phyloP scores from a whole-genome alignment of 2,888 invertebrate genomes.

The Dryococelus australis region DNA sequence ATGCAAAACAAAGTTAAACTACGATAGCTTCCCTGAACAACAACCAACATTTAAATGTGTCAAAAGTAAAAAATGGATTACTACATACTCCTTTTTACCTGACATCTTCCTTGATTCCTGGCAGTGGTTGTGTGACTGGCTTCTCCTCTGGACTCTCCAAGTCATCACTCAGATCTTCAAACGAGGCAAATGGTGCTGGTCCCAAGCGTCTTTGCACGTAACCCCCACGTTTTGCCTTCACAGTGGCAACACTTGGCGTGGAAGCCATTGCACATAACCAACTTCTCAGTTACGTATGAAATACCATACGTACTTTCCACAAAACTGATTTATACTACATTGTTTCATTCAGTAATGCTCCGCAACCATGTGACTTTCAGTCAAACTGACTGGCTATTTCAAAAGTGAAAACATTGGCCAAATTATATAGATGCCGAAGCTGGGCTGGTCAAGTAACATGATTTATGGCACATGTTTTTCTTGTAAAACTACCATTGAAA shows the following conservation, averaged over 20 bases:
- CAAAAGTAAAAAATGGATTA: not conserved
- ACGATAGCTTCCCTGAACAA: too few relatives aligned
- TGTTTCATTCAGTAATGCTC: not conserved
- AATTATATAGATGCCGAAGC: not conserved
- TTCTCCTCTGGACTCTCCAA: conserved; percentile 63
- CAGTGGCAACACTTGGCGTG: conserved; percentile 28
- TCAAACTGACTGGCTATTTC: not conserved
- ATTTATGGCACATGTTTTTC: not conserved
- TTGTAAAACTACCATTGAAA: not conserved
- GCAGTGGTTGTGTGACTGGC: conserved; percentile 54
- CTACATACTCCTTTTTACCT: conserved; percentile 32
- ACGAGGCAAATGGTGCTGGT: conserved; percentile 93
- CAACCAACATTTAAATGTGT: not conserved
- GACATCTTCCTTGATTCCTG: conserved; percentile 60
- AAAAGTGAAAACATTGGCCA: not conserved
- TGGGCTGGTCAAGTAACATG: not conserved
- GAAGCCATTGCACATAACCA: conserved; percentile 13
- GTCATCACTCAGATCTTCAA: conserved; percentile 89
- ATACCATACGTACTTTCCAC: not conserved
- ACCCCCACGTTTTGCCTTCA: conserved; percentile 45
- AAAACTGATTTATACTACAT: not conserved
- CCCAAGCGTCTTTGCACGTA: conserved; percentile 79
- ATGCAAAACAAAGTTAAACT: too few relatives aligned
- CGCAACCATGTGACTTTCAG: not conserved
- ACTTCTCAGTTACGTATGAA: not conserved